Conservation (phyloP, 2,113 vertebrate species). For the Heloderma charlesbogerti region DNA sequence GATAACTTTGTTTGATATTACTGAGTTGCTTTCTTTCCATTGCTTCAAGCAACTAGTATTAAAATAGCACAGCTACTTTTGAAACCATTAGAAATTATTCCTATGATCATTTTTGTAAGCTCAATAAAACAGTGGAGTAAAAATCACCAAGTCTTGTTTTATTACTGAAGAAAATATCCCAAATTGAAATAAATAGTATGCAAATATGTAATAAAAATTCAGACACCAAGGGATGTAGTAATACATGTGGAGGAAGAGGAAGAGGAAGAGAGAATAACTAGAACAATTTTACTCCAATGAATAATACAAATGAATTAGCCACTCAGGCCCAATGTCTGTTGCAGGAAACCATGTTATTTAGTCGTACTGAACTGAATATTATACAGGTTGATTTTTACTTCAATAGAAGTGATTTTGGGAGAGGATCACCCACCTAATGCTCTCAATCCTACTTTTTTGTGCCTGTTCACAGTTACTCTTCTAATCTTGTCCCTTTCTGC, state of each 20-base stretch:
- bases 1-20: constrained; percentile 12
- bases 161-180: constrained; percentile 35
- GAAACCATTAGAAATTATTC: constrained; percentile 20
- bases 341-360: constrained; percentile 31
- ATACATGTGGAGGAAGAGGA: background rate
- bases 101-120: constrained; percentile 9
- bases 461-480: background rate
- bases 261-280: background rate
- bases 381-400: background rate
- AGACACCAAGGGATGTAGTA: constrained; percentile 30
- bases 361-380: background rate
- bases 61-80: constrained; percentile 26
- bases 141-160: constrained; percentile 17
- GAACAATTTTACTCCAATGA: background rate
- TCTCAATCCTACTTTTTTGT: background rate
- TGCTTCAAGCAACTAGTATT: background rate
- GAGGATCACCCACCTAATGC: background rate
- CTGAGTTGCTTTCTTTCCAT: background rate
- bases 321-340: constrained; percentile 12
- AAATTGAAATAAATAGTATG: constrained; percentile 39
- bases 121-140: constrained; percentile 6
- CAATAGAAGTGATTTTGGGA: background rate
- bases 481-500: background rate
- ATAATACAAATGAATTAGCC: constrained; percentile 27
- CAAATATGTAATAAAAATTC: constrained; percentile 54